Percentiles rank a stretch among this genome's conserved stretches.
These are phyloP conservation scores for Andrena fulva DNA, from an alignment of 2,888 invertebrate genomes.

Conservation along the genomic window DNA sequence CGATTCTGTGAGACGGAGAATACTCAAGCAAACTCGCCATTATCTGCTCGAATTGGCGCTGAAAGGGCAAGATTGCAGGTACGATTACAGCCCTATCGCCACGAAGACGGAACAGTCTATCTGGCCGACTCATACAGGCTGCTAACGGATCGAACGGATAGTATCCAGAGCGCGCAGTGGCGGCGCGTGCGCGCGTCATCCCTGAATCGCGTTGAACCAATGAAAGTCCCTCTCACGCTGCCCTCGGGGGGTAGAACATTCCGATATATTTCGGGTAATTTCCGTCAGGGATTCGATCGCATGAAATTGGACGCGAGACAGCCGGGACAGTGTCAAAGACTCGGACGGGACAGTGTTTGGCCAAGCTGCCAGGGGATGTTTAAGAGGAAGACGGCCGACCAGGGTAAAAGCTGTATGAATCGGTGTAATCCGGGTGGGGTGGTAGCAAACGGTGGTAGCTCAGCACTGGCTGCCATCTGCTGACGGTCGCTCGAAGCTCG, in stretches of 20 bases:
- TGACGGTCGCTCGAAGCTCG: slow-evolving; percentile 71
- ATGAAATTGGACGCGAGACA: not conserved
- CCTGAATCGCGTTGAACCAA: slow-evolving; percentile 59
- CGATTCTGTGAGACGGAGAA: not conserved
- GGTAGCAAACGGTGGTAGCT: slow-evolving; percentile 57
- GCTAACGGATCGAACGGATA: slow-evolving; percentile 67
- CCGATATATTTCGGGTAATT: slow-evolving; percentile 49
- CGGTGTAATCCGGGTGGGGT: slow-evolving; percentile 65
- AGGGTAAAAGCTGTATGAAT: slow-evolving; percentile 39
- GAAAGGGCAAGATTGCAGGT: not conserved
- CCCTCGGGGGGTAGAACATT: slow-evolving; percentile 47
- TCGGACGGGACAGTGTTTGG: not conserved
- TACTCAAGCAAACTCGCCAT: not conserved
- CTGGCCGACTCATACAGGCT: slow-evolving; percentile 53
- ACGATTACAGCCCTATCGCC: slow-evolving; percentile 33
- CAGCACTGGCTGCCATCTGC: slow-evolving; percentile 77
- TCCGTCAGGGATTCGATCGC: slow-evolving; percentile 30
- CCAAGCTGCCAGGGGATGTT: not conserved
- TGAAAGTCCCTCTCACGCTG: slow-evolving; percentile 58
- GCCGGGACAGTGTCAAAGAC: slow-evolving; percentile 13
- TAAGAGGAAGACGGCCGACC: not conserved
- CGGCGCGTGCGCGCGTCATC: slow-evolving; percentile 65
- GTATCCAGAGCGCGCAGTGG: slow-evolving; percentile 56
- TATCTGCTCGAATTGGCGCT: not conserved
- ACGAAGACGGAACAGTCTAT: slow-evolving; percentile 60